phyloP scores from a whole-genome alignment of 2,888 invertebrate genomes.

The Horisme vitalbata region DNA sequence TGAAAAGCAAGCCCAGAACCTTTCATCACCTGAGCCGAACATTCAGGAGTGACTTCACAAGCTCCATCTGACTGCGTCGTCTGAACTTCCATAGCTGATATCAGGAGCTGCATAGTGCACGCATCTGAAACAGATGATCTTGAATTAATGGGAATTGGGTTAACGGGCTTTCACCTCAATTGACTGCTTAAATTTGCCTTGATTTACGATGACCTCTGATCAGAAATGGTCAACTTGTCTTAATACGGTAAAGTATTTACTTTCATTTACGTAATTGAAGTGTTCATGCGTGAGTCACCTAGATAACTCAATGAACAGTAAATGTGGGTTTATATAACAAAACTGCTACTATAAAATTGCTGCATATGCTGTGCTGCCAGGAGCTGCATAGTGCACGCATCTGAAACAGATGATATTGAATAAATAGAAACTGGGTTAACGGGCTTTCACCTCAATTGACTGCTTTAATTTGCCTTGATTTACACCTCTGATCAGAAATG shows the following conservation, averaged over 20 bases:
- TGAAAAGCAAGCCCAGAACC: conserved; percentile 72
- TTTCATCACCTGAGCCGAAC: conserved; percentile 61
- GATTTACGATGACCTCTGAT: conserved; percentile 16
- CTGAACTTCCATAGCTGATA: conserved; percentile 74
- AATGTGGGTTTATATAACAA: too few relatives aligned
- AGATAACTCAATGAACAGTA: too few relatives aligned
- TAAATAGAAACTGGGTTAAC: conserved; percentile 37
- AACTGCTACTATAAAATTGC: too few relatives aligned
- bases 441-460: conserved; percentile 38
- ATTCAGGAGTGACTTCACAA: conserved; percentile 69
- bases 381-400: conserved; percentile 76
- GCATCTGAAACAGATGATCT: conserved; percentile 58
- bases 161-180: conserved; percentile 42
- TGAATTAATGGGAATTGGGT: conserved; percentile 35
- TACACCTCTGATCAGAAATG: conserved; percentile 14
- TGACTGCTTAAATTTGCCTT: conserved; percentile 14
- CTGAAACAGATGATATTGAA: conserved; percentile 46
- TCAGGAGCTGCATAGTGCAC: conserved; percentile 73
- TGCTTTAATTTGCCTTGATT: conserved; percentile 16
- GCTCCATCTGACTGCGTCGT: conserved; percentile 61
- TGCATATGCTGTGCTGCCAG: too few relatives aligned
- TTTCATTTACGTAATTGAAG: too few relatives aligned
- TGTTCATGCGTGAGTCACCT: too few relatives aligned
- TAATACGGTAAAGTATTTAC: too few relatives aligned
- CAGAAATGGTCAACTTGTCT: conserved; percentile 2